Evolutionary conservation across 2,888 invertebrate species (phyloP).

Genomic region (Trichogramma dendrolimi): DNA sequence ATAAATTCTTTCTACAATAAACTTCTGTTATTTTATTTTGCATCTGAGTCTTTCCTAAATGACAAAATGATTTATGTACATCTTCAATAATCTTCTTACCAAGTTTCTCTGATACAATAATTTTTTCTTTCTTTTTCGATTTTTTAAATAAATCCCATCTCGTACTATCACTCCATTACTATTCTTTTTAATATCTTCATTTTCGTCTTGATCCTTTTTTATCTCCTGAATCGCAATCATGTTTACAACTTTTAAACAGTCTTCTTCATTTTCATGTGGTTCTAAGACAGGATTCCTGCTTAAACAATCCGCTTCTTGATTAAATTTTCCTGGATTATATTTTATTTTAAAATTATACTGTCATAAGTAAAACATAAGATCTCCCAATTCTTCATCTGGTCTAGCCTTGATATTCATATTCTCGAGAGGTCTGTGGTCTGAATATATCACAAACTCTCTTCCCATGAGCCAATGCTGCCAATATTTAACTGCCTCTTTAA

Average conservation of each 20-base stretch:
- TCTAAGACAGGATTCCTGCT: constrained; percentile 32
- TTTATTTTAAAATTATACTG: constrained; percentile 24
- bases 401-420: constrained; percentile 24
- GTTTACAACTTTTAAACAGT: constrained; percentile 28
- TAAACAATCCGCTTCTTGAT: constrained; percentile 31
- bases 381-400: constrained; percentile 22
- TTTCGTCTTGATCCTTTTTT: constrained; percentile 26
- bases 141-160: no score
- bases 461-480: constrained; percentile 29
- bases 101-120: constrained; percentile 27
- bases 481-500: constrained; percentile 28
- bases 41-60: constrained; percentile 27
- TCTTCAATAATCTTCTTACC: constrained; percentile 18
- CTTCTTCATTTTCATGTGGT: constrained; percentile 26
- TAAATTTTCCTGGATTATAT: constrained; percentile 29
- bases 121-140: constrained; percentile 24
- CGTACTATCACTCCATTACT: constrained; percentile 17
- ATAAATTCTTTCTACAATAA: constrained; percentile 23
- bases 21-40: constrained; percentile 18
- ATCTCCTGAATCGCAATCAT: constrained; percentile 29
- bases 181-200: constrained; percentile 15
- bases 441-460: constrained; percentile 10
- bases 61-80: constrained; percentile 23
- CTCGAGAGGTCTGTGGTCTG: constrained; percentile 26
- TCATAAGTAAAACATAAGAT: constrained; percentile 24